A percentile compares a stretch with the other conserved stretches of the same genome.
These are phyloP conservation scores for Sisor rabdophorus DNA, from an alignment of 2,113 vertebrate genomes.

Conservation along the genomic window DNA sequence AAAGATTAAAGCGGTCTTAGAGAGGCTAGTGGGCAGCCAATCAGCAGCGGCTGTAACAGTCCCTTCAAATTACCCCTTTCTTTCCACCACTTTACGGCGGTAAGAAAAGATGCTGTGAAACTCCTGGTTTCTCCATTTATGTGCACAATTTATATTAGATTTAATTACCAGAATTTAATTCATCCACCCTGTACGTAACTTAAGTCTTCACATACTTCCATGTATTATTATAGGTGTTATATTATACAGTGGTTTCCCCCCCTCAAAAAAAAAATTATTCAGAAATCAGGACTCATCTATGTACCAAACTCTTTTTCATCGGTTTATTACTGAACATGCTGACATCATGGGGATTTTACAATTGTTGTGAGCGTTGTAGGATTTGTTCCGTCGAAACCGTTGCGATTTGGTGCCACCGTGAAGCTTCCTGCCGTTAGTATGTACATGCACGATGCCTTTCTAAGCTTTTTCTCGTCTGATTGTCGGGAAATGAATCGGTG, in stretches of 20 bases:
- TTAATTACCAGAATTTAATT: no score
- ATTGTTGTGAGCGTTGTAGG: background rate
- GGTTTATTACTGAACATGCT: constrained; percentile 31
- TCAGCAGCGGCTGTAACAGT: no score
- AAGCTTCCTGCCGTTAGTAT: constrained; percentile 21
- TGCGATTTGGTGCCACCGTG: background rate
- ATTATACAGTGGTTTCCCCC: no score
- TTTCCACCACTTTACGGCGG: no score
- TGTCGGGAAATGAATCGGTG: constrained; percentile 40
- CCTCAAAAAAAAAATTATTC: background rate
- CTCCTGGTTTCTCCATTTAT: no score
- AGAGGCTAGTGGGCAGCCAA: no score
- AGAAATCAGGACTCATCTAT: background rate
- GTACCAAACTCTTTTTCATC: constrained; percentile 25
- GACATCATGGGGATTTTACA: constrained; percentile 27
- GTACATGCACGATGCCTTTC: constrained; percentile 21
- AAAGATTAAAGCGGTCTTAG: no score
- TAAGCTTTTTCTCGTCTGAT: constrained; percentile 32
- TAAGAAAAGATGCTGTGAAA: no score
- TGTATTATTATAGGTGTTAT: background rate
- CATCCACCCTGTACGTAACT: no score
- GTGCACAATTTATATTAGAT: no score
- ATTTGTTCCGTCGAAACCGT: background rate
- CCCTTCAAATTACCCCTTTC: no score
- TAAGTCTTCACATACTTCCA: background rate